Percentiles rank a stretch among this genome's conserved stretches.
phyloP scores from a whole-genome alignment of 2,888 invertebrate species.

The Ichneumon xanthorius region DNA sequence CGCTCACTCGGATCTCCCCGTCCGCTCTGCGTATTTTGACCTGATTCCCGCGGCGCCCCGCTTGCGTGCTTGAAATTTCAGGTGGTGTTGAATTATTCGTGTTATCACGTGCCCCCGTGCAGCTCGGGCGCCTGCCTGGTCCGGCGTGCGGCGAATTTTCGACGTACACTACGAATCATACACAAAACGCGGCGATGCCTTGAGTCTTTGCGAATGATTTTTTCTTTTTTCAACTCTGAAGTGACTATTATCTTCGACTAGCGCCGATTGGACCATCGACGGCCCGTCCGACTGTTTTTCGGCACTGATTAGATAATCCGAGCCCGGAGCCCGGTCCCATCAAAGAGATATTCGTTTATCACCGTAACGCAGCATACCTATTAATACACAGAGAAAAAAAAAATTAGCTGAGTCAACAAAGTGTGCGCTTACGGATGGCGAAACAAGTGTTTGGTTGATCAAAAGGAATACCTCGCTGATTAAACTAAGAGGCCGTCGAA shows the following conservation, averaged over 20 bases:
- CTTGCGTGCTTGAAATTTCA: background rate
- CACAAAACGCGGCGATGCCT: background rate
- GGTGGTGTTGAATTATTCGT: conserved; percentile 1
- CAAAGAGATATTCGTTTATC: background rate
- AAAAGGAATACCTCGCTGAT: too few relatives aligned
- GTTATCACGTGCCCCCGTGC: background rate
- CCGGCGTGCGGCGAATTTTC: background rate
- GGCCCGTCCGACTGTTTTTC: conserved; percentile 16
- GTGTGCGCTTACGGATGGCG: too few relatives aligned
- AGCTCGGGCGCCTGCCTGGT: background rate
- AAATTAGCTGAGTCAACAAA: background rate
- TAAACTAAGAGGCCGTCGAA: too few relatives aligned
- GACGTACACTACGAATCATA: background rate
- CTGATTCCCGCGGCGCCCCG: background rate
- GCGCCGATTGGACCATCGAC: conserved; percentile 8
- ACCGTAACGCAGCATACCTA: background rate
- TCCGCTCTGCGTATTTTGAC: conserved; percentile 6
- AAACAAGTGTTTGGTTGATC: too few relatives aligned
- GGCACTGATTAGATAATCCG: conserved; percentile 26
- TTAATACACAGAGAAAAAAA: background rate
- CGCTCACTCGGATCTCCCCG: background rate
- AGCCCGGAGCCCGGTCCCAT: background rate
- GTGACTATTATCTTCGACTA: conserved; percentile 39
- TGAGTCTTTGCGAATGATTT: background rate
- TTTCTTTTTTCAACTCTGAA: background rate